These are phyloP conservation scores for Onychostruthus taczanowskii DNA, from an alignment of 2,113 vertebrate genomes.

Conservation along the genomic window DNA sequence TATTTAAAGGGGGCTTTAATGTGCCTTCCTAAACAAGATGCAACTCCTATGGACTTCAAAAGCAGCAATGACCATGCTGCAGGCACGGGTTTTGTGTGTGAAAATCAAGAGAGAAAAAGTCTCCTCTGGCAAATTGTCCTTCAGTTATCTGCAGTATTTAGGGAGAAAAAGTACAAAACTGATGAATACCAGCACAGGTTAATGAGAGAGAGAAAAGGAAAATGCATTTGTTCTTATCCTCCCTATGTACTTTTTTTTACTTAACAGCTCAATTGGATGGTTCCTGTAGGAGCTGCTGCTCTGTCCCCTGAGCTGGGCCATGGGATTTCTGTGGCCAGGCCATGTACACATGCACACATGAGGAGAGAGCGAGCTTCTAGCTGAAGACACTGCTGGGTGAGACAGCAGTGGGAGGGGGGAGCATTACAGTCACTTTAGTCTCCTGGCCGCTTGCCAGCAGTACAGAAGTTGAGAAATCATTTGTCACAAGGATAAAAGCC, in stretches of 20 bases:
- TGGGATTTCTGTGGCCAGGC: not conserved
- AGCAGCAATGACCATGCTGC: not conserved
- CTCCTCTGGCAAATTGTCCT: not conserved
- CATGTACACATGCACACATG: fast-evolving
- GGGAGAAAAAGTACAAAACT: not conserved
- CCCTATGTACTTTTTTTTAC: fast-evolving
- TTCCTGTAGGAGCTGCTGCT: not conserved
- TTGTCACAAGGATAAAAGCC: conserved; percentile 68
- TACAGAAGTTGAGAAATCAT: conserved; percentile 57
- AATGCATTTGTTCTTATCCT: not conserved
- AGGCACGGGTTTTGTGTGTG: not conserved
- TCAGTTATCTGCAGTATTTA: not conserved
- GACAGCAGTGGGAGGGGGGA: not conserved
- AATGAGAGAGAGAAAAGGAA: not conserved
- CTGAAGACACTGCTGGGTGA: not conserved
- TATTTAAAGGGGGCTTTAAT: not conserved
- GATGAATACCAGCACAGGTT: not conserved
- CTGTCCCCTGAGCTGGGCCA: not conserved
- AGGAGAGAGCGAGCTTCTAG: not conserved
- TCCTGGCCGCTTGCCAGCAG: conserved; percentile 24
- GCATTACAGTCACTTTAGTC: not conserved
- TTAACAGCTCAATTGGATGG: not conserved
- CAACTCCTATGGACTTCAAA: not conserved
- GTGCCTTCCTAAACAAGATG: not conserved
- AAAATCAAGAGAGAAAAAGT: not conserved